Conservation (phyloP, 2,797 vertebrate species). For the Halcyon leucocephala region DNA sequence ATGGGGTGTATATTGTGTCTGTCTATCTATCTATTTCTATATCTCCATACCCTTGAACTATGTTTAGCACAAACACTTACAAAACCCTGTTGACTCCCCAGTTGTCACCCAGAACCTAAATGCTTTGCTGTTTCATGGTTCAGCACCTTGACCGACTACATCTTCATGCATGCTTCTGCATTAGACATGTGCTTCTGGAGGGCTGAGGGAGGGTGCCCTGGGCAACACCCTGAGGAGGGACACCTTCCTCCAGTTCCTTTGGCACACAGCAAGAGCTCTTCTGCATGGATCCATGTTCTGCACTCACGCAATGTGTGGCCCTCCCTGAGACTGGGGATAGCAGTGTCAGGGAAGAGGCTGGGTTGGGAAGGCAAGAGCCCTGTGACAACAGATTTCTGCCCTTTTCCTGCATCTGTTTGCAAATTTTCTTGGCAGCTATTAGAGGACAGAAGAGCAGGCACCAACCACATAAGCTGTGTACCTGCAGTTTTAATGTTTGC, state of each 20-base stretch:
- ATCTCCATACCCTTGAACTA: not conserved
- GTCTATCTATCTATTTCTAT: not conserved
- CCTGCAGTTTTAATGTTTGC: not conserved
- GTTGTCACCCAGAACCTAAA: not conserved
- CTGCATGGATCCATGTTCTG: not conserved
- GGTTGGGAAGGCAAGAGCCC: not conserved
- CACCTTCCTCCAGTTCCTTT: not conserved
- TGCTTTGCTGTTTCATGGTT: not conserved
- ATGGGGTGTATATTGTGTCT: not conserved
- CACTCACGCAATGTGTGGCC: not conserved
- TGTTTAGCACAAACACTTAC: not conserved
- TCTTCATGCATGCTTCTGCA: rapidly evolving
- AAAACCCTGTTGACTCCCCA: not conserved
- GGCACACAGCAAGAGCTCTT: not conserved
- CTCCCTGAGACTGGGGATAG: not conserved
- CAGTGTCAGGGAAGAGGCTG: not conserved
- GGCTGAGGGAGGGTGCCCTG: not conserved
- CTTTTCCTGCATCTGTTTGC: not conserved
- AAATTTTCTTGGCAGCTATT: not conserved
- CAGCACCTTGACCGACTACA: rapidly evolving
- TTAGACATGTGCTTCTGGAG: rapidly evolving
- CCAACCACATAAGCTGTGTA: not conserved
- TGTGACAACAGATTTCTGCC: not conserved
- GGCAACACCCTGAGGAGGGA: not conserved
- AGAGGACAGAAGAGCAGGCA: not conserved